Base-by-base conservation (phyloP, 2,888 invertebrate species). In the Vanessa cardui region DNA sequence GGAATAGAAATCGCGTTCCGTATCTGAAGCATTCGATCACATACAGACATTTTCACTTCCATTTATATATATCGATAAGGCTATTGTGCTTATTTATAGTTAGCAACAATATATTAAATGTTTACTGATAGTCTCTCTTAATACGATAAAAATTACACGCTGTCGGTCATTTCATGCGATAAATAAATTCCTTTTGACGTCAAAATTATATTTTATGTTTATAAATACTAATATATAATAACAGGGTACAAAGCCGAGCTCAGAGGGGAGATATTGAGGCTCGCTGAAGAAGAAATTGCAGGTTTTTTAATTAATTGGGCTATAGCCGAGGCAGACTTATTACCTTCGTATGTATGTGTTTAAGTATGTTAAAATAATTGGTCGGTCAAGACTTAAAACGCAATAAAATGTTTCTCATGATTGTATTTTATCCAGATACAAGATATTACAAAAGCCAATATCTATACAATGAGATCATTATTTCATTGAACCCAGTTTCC, bases 141-240 rank as follows among this genome's bases (percentile, higher is more conserved):
- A 84, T 80, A 80, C 78, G 82, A 80, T 80, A 82, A 81, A 84
- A 82, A 85, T 84, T 84, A 84, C 77, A 84, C 70, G 81, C 80
- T 83, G 73, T 76, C 65, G 73, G 71, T 70, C 74, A 70, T 75
- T 75, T 74, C 76, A 76, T 78, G 81, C 80, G 80, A 83, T 84
- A 85, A 83, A 83, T 83, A 82, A 83, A 80, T 81, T 81, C 78
- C 72, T 76, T 72, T 79, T 80, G 85, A 84, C 84, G 80, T 76
- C 73, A 75, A 84, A 84, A 85, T 84, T 84, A 83, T 83, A 83
- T 83, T 85, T 84, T 83, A 84, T 80, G 80, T 85, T 84, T 84
- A 87, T 85, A 86, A 86, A 86, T 86, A 86, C 83, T 83, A 81
- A 80, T 80, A 81, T 80, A 78, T 84, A 84, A 85, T 84, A 80